Base-by-base conservation (phyloP, 2,797 vertebrate genomes). In the Discoglossus pictus region DNA sequence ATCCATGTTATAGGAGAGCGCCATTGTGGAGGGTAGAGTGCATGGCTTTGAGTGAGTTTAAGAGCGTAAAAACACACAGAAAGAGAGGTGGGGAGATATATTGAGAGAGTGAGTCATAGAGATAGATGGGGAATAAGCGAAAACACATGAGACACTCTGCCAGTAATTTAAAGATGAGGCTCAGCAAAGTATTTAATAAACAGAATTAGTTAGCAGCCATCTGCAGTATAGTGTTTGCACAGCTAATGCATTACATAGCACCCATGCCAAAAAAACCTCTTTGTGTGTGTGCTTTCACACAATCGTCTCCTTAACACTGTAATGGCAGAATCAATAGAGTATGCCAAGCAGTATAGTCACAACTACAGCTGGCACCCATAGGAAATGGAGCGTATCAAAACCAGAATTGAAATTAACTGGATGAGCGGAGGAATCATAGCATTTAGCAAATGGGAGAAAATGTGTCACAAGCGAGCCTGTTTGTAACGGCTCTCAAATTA, bases 221-320 rank as follows among this genome's bases (percentile, higher is more conserved):
- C 52, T 66, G 52, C 42, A 56, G 48, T 66, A 25, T 48, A 66
- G n/a, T n/a, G n/a, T n/a, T n/a, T 66, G 42, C 23, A 66, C 25
- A 38, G 43, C 43, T 39, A 48, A 23, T 38, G 23, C 53, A 11
- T 31, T 58, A 18, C 43, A 47, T 38, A 55, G 27, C 58, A 24
- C 15, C 23, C 23, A 40, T 58, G 23, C 21, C 52, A 27, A 18
- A 58, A 38, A 66, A 42, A 50, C 27, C 43, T 50, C 21, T 58
- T 40, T 66, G 39, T 25, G 53, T 62, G 16, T 27, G 42, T 48
- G 34, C n/a, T n/a, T 27, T 69, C 42, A 20, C 27, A 61, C 15
- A 54, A 61, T 46, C 38, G 31, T 47, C 39, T 47, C 50, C 42
- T 51, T 67, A 46, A 67, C 65, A 66, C 64, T 36, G 13, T 25